phyloP scores from a whole-genome alignment of 2,888 invertebrate genomes.

The Caenorhabditis imperialis region DNA sequence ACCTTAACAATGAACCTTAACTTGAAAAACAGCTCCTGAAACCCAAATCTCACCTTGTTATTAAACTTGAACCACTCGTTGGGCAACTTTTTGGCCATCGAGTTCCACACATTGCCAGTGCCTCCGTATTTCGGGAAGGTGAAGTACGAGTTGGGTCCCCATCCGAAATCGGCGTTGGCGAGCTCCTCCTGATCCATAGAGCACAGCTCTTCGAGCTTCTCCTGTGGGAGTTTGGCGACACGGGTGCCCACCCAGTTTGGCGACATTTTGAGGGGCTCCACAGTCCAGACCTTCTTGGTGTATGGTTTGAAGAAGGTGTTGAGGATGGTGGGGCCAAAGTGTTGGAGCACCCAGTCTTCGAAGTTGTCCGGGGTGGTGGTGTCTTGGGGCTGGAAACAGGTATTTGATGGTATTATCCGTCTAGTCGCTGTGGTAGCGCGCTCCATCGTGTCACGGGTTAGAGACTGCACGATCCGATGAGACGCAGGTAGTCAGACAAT shows the following conservation, averaged over 20 bases:
- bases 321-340: slow-evolving; percentile 77
- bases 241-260: slow-evolving; percentile 76
- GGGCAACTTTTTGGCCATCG: slow-evolving; percentile 75
- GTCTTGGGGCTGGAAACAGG: slow-evolving; percentile 40
- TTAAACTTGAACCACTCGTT: slow-evolving; percentile 74
- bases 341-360: slow-evolving; percentile 76
- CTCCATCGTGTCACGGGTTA: too few relatives aligned
- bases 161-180: slow-evolving; percentile 76
- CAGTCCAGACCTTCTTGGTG: slow-evolving; percentile 77
- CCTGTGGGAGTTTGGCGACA: slow-evolving; percentile 77
- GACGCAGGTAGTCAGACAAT: too few relatives aligned
- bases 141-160: slow-evolving; percentile 77
- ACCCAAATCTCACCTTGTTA: slow-evolving; percentile 62
- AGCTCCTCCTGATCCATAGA: slow-evolving; percentile 73
- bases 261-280: slow-evolving; percentile 76
- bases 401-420: neutral
- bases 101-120: slow-evolving; percentile 77
- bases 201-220: slow-evolving; percentile 76
- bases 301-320: slow-evolving; percentile 77
- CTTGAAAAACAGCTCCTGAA: too few relatives aligned
- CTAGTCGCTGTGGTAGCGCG: too few relatives aligned
- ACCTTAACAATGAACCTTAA: slow-evolving; percentile 52
- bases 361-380: slow-evolving; percentile 68
- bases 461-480: too few relatives aligned
- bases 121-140: slow-evolving; percentile 78